Evolutionary conservation across 2,797 vertebrate genomes (phyloP).

Genomic region (Pangasius larnaudii): DNA sequence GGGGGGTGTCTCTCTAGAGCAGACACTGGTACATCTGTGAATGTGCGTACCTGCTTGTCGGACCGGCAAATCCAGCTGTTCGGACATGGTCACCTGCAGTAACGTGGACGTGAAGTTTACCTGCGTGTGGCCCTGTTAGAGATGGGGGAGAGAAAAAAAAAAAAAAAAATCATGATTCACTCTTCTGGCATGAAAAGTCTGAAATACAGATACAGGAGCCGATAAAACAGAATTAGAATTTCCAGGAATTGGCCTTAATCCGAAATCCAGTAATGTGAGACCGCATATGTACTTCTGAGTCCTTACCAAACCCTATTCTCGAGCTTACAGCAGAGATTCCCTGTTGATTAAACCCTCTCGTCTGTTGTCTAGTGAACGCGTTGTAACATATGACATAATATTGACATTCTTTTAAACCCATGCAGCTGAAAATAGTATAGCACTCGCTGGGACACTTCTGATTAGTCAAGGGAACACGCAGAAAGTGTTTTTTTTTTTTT

Average conservation of each 20-base stretch:
- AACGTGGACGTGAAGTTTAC: slow-evolving; percentile 95
- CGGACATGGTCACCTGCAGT: slow-evolving; percentile 97
- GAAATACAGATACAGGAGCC: background rate
- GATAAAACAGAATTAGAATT: background rate
- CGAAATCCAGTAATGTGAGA: background rate
- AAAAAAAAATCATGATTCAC: background rate
- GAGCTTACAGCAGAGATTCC: background rate
- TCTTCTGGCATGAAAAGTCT: background rate
- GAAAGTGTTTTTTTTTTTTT: background rate
- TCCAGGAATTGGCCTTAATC: background rate
- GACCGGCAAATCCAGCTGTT: slow-evolving; percentile 96
- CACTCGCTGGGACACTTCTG: background rate
- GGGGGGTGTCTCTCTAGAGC: background rate
- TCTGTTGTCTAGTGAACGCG: background rate
- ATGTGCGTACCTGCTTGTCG: slow-evolving; percentile 91
- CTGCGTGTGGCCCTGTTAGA: slow-evolving; percentile 87
- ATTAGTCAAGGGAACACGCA: background rate
- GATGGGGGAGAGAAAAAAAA: background rate
- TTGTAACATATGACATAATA: background rate
- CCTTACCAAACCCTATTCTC: background rate
- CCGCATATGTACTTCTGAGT: background rate
- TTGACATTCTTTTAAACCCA: background rate
- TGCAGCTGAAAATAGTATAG: background rate
- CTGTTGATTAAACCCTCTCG: background rate
- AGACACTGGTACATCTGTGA: background rate